Base-by-base conservation (phyloP, 2,113 vertebrate genomes). In the Coptodon bakossiorum region DNA sequence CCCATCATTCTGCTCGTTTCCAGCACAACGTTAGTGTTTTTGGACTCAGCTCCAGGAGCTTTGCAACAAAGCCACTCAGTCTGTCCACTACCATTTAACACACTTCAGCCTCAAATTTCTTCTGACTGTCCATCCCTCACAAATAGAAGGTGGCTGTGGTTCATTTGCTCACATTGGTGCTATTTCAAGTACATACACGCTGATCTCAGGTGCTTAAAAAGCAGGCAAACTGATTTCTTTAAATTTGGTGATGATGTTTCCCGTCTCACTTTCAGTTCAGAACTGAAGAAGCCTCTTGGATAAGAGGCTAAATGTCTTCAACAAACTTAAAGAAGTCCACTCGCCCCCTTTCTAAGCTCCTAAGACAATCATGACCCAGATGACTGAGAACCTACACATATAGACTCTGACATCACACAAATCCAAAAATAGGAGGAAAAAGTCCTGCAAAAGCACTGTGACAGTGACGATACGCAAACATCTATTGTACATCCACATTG, bases 111-210 rank as follows among this genome's bases (percentile, higher is more conserved):
- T 78, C 24, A 50, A 3, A 48, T 50, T 31, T 50, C 27, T 78
- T 50, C 71, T 12, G 43, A 8, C 7, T 8, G 24, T 31, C 66
- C 12, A n/a, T 3, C 24, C 71, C 71, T 78, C 2, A 19, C 27
- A 78, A 78, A 19, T 19, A 78, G 16, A 1, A 31, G 16, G 6
- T 29, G 24, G 43, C 3, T 12, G 43, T 12, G 71, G 40, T 19
- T 78, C 0, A 0, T 73, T 29, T 78, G 71, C 16, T 78, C 2
- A 50, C 27, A 13, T 17, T 16, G 68, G 14, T 17, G 40, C 68
- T 19, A 48, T 27, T 27, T 27, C 45, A 45, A 45, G 3, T 27
- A 45, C 22, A 27, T 27, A 0, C 22, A 73, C 0, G 0, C 36
- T 68, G n/a, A 38, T 38, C 19, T 13, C 34, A 3, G 34, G 34